phyloP scores from a whole-genome alignment of 53 echinoderm and acorn worm species.

The Pentamera pediparva region DNA sequence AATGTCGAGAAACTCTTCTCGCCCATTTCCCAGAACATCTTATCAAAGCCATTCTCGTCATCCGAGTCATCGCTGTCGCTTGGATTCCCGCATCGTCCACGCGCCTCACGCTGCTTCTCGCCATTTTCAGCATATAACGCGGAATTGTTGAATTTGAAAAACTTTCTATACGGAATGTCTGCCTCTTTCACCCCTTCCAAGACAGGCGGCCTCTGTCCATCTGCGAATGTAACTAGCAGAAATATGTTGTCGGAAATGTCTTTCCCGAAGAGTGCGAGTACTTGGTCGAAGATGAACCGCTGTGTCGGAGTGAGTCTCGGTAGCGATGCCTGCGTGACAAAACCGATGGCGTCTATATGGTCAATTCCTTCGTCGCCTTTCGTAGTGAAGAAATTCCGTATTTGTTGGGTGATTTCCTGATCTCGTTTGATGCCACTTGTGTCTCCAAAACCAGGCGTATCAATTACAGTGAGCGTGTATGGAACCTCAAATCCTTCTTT shows the following conservation, averaged over 20 bases:
- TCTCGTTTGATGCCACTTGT: constrained; percentile 56
- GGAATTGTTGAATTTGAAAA: constrained; percentile 57
- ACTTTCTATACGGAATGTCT: constrained; percentile 26
- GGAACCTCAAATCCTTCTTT: background rate
- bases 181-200: constrained; percentile 44
- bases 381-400: constrained; percentile 43
- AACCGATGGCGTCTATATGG: constrained; percentile 64
- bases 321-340: constrained; percentile 52
- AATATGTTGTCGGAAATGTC: constrained; percentile 55
- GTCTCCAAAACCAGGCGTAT: constrained; percentile 51
- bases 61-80: constrained; percentile 7
- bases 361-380: constrained; percentile 36
- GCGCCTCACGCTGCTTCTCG: background rate
- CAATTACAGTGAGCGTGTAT: background rate
- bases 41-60: constrained; percentile 21
- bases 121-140: constrained; percentile 45
- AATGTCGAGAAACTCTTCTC: constrained; percentile 31
- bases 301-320: constrained; percentile 50
- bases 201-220: constrained; percentile 43
- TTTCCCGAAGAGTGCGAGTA: constrained; percentile 56
- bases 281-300: constrained; percentile 47
- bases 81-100: background rate
- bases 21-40: constrained; percentile 61
- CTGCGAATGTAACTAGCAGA: constrained; percentile 55
- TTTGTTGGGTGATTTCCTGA: constrained; percentile 49